Conservation (phyloP, 2,797 vertebrate genomes). For the Lepus townsendii region DNA sequence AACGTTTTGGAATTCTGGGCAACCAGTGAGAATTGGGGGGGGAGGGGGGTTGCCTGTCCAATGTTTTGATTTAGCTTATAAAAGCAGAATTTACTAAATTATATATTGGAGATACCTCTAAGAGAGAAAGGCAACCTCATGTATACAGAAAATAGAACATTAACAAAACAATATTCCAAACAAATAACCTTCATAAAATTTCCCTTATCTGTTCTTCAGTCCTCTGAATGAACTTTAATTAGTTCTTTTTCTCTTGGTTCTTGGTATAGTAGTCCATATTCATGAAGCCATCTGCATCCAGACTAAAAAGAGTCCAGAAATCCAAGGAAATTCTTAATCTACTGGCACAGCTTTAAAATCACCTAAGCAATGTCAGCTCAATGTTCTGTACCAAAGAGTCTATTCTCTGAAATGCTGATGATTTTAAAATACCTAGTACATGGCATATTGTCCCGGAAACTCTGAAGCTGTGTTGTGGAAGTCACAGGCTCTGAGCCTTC, state of each 20-base stretch:
- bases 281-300: background rate
- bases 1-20: slow-evolving; percentile 17
- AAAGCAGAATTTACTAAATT: slow-evolving; percentile 49
- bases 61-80: slow-evolving; percentile 59
- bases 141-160: slow-evolving; percentile 11
- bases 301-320: slow-evolving; percentile 26
- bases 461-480: background rate
- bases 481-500: background rate
- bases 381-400: background rate
- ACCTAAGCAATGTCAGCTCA: background rate
- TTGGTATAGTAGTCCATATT: slow-evolving; percentile 20
- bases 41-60: slow-evolving; percentile 8
- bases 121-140: slow-evolving; percentile 34
- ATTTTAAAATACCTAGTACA: slow-evolving; percentile 26
- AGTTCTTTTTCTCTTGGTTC: slow-evolving; percentile 6
- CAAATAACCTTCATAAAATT: slow-evolving; percentile 5
- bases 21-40: background rate
- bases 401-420: background rate
- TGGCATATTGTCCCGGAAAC: background rate
- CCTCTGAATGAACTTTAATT: background rate
- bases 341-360: slow-evolving; percentile 24
- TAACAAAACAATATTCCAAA: background rate
- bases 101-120: slow-evolving; percentile 47
- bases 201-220: background rate
- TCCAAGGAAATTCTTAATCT: background rate